phyloP scores from a whole-genome alignment of 1,140 invertebrate genomes.

The Fopius arisanus region DNA sequence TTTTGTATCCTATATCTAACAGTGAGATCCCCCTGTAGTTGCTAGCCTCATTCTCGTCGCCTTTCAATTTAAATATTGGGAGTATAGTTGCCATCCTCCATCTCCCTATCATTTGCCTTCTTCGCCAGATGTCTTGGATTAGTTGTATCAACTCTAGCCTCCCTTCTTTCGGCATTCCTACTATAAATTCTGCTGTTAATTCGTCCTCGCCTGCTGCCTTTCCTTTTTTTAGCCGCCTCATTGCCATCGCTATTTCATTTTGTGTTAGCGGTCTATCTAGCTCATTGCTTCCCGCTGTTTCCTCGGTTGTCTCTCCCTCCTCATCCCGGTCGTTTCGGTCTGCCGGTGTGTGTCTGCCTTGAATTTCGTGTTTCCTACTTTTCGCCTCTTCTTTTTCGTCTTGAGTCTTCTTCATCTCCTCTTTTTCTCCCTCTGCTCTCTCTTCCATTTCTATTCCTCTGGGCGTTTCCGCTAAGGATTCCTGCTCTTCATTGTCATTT shows the following conservation, averaged over 20 bases:
- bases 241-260: background rate
- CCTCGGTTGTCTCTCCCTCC: background rate
- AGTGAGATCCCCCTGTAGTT: constrained; percentile 23
- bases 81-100: background rate
- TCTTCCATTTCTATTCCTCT: background rate
- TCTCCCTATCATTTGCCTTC: background rate
- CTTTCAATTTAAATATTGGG: constrained; percentile 9
- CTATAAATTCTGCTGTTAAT: constrained; percentile 14
- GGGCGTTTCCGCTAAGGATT: background rate
- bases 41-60: background rate
- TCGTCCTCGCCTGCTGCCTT: constrained; percentile 23
- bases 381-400: no score
- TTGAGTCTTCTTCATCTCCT: background rate
- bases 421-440: background rate
- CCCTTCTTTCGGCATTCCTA: no score
- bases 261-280: background rate
- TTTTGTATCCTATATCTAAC: constrained; percentile 20
- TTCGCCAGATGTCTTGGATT: background rate
- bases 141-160: background rate
- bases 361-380: no score
- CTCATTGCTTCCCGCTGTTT: background rate
- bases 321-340: background rate
- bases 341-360: no score
- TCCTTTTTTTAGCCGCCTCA: constrained; percentile 4
- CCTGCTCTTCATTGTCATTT: constrained; percentile 7